A percentile compares a stretch with the other conserved stretches of the same genome.
Conservation (phyloP, 1,140 invertebrate species). For the Brachionus angularis region DNA sequence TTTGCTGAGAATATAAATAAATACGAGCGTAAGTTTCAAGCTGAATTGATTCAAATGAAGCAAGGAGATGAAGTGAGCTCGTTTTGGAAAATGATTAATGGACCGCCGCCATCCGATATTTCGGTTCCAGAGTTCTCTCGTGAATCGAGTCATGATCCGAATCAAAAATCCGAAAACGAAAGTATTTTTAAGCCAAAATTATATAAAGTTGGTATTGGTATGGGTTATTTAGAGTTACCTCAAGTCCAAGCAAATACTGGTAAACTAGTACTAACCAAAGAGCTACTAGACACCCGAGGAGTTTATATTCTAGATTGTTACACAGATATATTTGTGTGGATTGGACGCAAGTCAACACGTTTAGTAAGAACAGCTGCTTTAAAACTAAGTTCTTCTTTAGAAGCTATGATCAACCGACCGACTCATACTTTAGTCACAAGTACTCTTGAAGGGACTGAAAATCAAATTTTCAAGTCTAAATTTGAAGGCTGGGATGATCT, state of each 20-base stretch:
- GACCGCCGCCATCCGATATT: background rate
- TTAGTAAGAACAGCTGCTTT: slow-evolving; percentile 90
- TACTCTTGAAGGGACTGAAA: slow-evolving; percentile 65
- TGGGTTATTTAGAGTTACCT: slow-evolving; percentile 95
- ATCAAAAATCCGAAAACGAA: background rate
- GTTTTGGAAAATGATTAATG: slow-evolving; percentile 68
- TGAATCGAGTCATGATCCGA: background rate
- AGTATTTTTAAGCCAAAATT: slow-evolving; percentile 73
- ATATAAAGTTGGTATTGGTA: slow-evolving; percentile 89
- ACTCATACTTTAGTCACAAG: slow-evolving; percentile 80
- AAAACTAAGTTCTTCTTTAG: slow-evolving; percentile 88
- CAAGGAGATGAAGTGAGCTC: slow-evolving; percentile 75
- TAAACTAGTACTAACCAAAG: slow-evolving; percentile 60
- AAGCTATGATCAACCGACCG: slow-evolving; percentile 80
- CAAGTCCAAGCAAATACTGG: slow-evolving; percentile 61
- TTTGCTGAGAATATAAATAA: slow-evolving; percentile 98
- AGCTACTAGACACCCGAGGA: slow-evolving; percentile 78
- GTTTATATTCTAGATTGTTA: slow-evolving; percentile 96
- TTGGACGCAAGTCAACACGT: slow-evolving; percentile 94
- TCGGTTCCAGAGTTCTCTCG: background rate
- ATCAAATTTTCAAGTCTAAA: slow-evolving; percentile 90
- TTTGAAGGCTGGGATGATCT: slow-evolving; percentile 98
- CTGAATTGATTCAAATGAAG: slow-evolving; percentile 76
- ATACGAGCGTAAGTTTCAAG: slow-evolving; percentile 90
- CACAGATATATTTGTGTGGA: slow-evolving; percentile 96